phyloP scores from a whole-genome alignment of 2,113 vertebrate genomes.

The Cebidichthys violaceus region DNA sequence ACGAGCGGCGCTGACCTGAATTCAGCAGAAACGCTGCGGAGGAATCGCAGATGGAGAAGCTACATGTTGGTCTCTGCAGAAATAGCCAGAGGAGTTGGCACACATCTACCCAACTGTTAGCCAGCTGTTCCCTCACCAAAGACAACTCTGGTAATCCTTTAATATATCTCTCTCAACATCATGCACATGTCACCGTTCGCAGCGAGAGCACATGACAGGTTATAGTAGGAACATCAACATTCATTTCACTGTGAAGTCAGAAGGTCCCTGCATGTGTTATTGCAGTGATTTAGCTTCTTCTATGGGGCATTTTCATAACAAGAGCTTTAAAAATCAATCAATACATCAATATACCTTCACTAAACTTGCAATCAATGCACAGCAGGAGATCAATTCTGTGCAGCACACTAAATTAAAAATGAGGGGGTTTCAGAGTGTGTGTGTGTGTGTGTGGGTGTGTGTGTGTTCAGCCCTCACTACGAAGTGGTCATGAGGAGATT shows the following conservation, averaged over 20 bases:
- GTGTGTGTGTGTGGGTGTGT: constrained; percentile 6
- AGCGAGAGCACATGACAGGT: neutral
- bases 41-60: constrained; percentile 63
- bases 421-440: neutral
- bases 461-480: neutral
- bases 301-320: constrained; percentile 18
- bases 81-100: constrained; percentile 69
- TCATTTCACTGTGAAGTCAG: neutral
- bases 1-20: constrained; percentile 42
- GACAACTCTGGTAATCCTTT: constrained; percentile 13
- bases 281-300: neutral
- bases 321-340: constrained; percentile 18
- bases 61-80: constrained; percentile 60
- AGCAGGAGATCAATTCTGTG: constrained; percentile 36
- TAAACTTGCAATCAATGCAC: constrained; percentile 30
- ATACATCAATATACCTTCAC: constrained; percentile 38
- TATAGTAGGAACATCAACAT: neutral
- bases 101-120: constrained; percentile 11
- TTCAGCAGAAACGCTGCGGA: constrained; percentile 42
- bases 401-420: constrained; percentile 14
- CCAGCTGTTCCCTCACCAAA: constrained; percentile 62
- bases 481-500: neutral
- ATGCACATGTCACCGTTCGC: neutral
- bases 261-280: neutral
- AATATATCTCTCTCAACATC: constrained; percentile 6